Base-by-base conservation (phyloP, 2,888 invertebrate genomes). In the Scaptomyza tumidula region DNA sequence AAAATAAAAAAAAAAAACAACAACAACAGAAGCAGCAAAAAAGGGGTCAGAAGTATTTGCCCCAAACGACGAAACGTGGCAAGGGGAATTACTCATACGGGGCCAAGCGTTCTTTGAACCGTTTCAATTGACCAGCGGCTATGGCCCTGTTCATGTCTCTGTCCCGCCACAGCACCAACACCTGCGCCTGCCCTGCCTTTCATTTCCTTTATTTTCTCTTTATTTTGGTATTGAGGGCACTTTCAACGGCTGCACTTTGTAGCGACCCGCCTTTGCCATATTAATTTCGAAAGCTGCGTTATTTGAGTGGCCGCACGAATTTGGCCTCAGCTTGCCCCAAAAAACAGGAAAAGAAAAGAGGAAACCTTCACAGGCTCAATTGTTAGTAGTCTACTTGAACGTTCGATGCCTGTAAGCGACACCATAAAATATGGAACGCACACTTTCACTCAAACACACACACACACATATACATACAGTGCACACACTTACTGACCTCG, bases 371-470 rank as follows among this genome's bases (percentile, higher is more conserved):
- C 31, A 52, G 35, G 31, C 61, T 67, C 75, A 56, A 61, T 71
- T 62, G 59, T 53, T 55, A 79, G 59, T 66, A 72, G 62, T 70
- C 73, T 73, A 62, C 60, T 69, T 73, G 57, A 33, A 65, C 54
- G 52, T 56, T 70, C 70, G 59, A 66, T 76, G 87, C 82, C 82
- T 85, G 83, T 70, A 85, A 85, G 83, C 77, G 83, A 87, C 88
- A 85, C 88, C 83, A 87, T 87, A 79, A 87, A 85, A 83, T 82
- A 87, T 85, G 85, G 80, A 79, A 79, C 57, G 19, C 81, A 57
- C 72, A 46, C 50, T 10, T 33, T 10, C 35, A 56, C 60, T 49
- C 68, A 43, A 50, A 55, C 48, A 29, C 52, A 48, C 54, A 37
- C 68, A 37, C 71, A 56, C 60, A 46, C 68, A 43, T 50, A 55